phyloP scores from a whole-genome alignment of 2,888 invertebrate species.

The Mylabris sibirica region DNA sequence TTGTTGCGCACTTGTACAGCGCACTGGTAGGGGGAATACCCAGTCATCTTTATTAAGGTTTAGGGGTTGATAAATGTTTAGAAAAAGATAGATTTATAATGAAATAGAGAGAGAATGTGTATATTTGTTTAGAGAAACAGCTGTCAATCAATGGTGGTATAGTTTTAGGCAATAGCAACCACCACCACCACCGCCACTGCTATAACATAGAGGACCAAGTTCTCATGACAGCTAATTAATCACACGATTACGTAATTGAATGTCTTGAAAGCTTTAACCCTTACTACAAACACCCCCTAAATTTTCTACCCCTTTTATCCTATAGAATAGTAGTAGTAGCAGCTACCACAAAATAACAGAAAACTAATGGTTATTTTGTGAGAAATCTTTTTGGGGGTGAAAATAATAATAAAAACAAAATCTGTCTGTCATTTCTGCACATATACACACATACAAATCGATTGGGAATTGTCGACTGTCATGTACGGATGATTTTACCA shows the following conservation, averaged over 20 bases:
- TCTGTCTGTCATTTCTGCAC: background rate
- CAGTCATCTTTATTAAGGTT: no score
- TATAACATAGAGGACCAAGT: background rate
- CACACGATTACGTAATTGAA: slow-evolving; percentile 25
- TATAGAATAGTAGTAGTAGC: no score
- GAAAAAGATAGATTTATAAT: background rate
- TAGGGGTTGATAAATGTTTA: background rate
- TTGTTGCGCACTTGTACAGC: no score
- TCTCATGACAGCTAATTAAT: slow-evolving; percentile 25
- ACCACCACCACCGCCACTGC: background rate
- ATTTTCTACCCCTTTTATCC: no score
- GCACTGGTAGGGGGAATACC: no score
- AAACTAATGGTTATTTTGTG: no score
- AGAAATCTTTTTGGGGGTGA: no score
- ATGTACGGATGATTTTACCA: background rate
- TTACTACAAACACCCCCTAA: background rate
- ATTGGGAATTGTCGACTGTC: background rate
- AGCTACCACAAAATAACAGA: no score
- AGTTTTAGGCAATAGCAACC: background rate
- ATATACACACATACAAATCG: background rate
- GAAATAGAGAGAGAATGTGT: background rate
- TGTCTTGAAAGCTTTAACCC: slow-evolving; percentile 15
- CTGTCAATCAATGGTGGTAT: slow-evolving; percentile 7
- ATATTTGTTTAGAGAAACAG: background rate
- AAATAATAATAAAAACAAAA: no score